Evolutionary conservation across 2,113 vertebrate species (phyloP).

Genomic region (Gila orcuttii): DNA sequence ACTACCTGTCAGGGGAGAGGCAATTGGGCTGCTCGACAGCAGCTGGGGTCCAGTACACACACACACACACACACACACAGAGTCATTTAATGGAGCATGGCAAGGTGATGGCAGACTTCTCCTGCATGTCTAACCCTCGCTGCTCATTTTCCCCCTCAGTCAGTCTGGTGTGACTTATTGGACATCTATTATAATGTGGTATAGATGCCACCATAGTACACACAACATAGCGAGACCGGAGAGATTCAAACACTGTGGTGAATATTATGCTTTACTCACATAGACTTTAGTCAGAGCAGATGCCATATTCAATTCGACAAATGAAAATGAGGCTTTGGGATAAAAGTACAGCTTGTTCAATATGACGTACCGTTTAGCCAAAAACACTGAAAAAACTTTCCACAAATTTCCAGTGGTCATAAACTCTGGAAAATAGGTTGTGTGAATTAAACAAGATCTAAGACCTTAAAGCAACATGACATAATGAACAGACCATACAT

Average conservation of each 20-base stretch:
- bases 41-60: constrained; percentile 52
- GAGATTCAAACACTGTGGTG: not conserved
- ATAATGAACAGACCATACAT: not conserved
- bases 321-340: not conserved
- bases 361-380: not conserved
- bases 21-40: constrained; percentile 55
- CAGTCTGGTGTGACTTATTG: constrained; percentile 45
- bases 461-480: not conserved
- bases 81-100: constrained; percentile 51
- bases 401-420: constrained; percentile 5
- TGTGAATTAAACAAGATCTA: constrained; percentile 10
- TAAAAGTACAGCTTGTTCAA: not conserved
- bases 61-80: constrained; percentile 16
- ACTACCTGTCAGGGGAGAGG: constrained; percentile 55
- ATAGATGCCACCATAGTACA: constrained; percentile 34
- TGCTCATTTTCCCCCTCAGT: constrained; percentile 36
- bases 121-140: constrained; percentile 52
- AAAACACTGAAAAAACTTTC: not conserved
- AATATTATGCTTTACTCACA: not conserved
- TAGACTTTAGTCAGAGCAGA: not conserved
- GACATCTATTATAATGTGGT: constrained; percentile 48
- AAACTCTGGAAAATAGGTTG: constrained; percentile 7
- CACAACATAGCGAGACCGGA: constrained; percentile 12
- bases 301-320: constrained; percentile 8
- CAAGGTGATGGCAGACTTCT: constrained; percentile 52